Percentiles rank a stretch among this genome's conserved stretches.
These are phyloP conservation scores for Enteromius thamalakanensis DNA, from an alignment of 2,797 vertebrate genomes.

Conservation along the genomic window DNA sequence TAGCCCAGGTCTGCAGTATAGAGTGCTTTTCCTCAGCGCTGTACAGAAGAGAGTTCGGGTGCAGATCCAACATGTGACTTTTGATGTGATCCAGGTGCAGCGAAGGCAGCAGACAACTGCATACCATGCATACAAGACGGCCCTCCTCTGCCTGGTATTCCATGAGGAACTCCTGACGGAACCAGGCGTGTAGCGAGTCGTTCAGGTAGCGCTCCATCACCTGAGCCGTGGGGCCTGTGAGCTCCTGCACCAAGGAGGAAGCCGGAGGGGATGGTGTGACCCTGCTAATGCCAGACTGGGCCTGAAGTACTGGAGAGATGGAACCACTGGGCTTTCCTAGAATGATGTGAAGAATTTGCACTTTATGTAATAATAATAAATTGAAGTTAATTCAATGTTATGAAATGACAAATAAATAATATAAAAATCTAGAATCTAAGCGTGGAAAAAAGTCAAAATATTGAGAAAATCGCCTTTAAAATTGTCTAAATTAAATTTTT, in stretches of 20 bases:
- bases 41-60: constrained; percentile 87
- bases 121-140: constrained; percentile 89
- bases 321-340: constrained; percentile 62
- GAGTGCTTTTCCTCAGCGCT: constrained; percentile 85
- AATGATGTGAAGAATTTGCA: background rate
- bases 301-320: constrained; percentile 57
- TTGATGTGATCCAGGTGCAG: constrained; percentile 91
- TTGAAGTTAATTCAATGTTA: background rate
- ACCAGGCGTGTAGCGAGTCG: constrained; percentile 90
- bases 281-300: constrained; percentile 42
- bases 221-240: constrained; percentile 66
- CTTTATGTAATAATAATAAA: background rate
- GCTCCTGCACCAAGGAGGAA: constrained; percentile 63
- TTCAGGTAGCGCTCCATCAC: constrained; percentile 89
- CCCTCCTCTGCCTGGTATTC: constrained; percentile 87
- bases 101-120: constrained; percentile 83
- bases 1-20: constrained; percentile 88
- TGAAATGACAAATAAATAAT: background rate
- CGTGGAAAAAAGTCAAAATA: no score
- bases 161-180: constrained; percentile 92
- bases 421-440: no score
- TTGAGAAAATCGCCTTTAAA: no score
- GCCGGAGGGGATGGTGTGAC: constrained; percentile 54
- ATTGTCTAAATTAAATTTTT: no score
- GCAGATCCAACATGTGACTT: constrained; percentile 85